Base-by-base conservation (phyloP, 2,797 vertebrate genomes). In the Rhinophrynus dorsalis region DNA sequence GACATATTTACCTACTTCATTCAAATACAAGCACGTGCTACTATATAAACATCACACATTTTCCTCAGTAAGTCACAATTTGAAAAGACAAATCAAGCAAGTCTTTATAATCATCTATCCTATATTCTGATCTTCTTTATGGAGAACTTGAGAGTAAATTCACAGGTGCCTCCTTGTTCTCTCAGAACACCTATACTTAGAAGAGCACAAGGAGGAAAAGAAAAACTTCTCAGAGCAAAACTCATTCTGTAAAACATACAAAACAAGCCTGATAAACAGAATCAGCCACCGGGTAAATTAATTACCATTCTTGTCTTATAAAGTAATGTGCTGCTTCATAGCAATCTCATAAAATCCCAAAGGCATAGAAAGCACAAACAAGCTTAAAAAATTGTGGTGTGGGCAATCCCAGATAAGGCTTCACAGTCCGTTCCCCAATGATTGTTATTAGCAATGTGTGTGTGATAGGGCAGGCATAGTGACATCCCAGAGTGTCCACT, bases 241-340 rank as follows among this genome's bases (percentile, higher is more conserved):
- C 58, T 70, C 50, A 70, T 70, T 62, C 62, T 62, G 67, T 62
- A 70, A 70, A 70, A 70, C 67, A 70, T 44, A 70, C 67, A 70
- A 70, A 70, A 70, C 67, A 70, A 70, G 48, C 24, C 48, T 70
- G 58, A 62, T 70, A 70, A 70, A 70, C 67, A 70, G 58, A 70
- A 61, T 70, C 58, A 62, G 67, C 67, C 67, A 70, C 55, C 58
- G 67, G 67, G 67, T 70, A 58, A 70, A 70, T 70, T 70, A 62
- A 62, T 62, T 70, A 70, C 50, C 58, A 70, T 70, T 38, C 58
- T 70, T 62, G 67, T 70, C 67, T 58, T 70, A 62, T 62, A 70
- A 55, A 62, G 67, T 62, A 62, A 70, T 70, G 58, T 70, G 58
- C 48, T 55, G 67, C 67, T 70, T 70, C 58, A 62, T 62, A 55